Base-by-base conservation (phyloP, 2,797 vertebrate species). In the Hoplostethus atlanticus region DNA sequence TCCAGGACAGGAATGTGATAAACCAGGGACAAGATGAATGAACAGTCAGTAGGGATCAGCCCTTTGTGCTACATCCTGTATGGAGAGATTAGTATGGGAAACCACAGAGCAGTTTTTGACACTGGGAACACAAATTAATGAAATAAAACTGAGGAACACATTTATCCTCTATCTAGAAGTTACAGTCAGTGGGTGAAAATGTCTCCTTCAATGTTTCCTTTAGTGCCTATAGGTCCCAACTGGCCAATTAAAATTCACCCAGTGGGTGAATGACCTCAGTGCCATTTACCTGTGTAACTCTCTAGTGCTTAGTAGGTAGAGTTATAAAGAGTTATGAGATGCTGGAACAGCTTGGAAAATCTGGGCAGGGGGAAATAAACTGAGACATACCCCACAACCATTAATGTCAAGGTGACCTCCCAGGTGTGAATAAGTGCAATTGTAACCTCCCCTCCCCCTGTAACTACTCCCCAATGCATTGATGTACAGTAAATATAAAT, bases 201-300 rank as follows among this genome's bases (percentile, higher is more conserved):
- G 13, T 44, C 42, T 44, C 42, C 42, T 44, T 36, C 34, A 36
- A 28, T 28, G 28, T 28, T 28, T 28, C 28, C 28, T 28, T 28
- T 28, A 28, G 28, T 28, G 28, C 28, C 28, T 28, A 28, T 28
- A 36, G 34, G 34, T 36, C 34, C 34, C 34, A 36, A 36, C 34
- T 53, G 6, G 51, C 51, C 51, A 21, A 13, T n/a, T 50, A 8
- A 2, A 50, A 4, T 8, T 50, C 11, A 17, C 21, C 25, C 4
- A 5, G 25, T 28, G 52, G 83, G 80, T 84, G 68, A 91, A 77
- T 13, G 36, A 76, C 81, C 86, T 64, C 47, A 2, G 70, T 78
- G 83, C 5, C 42, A 0, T 51, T 87, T n/a, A 71, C 42, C 64
- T 64, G n/a, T 11, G n/a, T 13, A 1, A 16, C n/a, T 13, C 42